A percentile compares a stretch with the other conserved stretches of the same genome.
Conservation (phyloP, 2,888 invertebrate species). For the Stenoptilia bipunctidactyla region DNA sequence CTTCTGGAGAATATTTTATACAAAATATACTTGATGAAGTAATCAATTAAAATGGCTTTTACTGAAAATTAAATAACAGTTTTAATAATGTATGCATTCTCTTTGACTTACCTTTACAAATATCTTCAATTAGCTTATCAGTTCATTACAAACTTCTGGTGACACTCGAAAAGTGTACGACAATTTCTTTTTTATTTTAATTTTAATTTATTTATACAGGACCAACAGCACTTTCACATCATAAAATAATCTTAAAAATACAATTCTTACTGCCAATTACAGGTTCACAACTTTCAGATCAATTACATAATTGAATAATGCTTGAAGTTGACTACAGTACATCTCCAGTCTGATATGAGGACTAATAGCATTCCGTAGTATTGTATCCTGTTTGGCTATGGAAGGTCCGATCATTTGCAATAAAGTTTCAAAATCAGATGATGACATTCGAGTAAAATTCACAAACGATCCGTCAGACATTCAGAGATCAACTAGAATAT, state of each 20-base stretch:
- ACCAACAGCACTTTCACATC: no score
- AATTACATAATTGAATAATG: constrained; percentile 18
- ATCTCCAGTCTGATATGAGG: constrained; percentile 15
- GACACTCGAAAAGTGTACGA: constrained; percentile 19
- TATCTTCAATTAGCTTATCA: constrained; percentile 14
- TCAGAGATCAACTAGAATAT: constrained; percentile 14
- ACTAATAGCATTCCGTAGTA: constrained; percentile 15
- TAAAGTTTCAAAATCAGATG: no score
- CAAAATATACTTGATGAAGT: constrained; percentile 11
- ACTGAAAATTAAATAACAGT: constrained; percentile 3
- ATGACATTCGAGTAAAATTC: constrained; percentile 13
- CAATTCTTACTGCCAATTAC: no score
- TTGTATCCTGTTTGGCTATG: constrained; percentile 19
- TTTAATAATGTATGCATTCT: constrained; percentile 8
- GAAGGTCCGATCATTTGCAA: constrained; percentile 16
- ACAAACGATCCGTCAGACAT: constrained; percentile 16
- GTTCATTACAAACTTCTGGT: constrained; percentile 18
- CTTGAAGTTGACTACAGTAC: no score
- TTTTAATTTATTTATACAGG: no score
- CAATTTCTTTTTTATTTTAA: no score
- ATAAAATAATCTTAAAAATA: no score
- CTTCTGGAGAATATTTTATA: constrained; percentile 11
- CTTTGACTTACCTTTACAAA: constrained; percentile 14
- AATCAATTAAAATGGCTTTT: neutral
- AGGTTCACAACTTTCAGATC: constrained; percentile 17